Base-by-base conservation (phyloP, 1,140 invertebrate species). In the Atta texana region DNA sequence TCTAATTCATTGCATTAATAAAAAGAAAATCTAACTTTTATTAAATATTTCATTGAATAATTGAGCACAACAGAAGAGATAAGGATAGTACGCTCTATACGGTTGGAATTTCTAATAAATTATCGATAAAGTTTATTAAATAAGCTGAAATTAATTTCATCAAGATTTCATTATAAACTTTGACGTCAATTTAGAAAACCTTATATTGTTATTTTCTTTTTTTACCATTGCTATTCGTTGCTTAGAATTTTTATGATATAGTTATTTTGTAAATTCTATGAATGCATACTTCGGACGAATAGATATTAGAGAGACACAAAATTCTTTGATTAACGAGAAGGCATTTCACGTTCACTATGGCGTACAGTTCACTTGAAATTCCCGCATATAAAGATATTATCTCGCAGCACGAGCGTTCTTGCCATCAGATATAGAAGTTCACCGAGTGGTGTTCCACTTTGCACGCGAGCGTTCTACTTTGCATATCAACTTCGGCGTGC, bases 401-500 rank as follows among this genome's bases (percentile, higher is more conserved):
- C 80, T 86, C 74, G 72, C 59, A 75, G 80, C 71, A 75, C 75
- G 84, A 87, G 59, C 71, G 85, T 88, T 86, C 85, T 77, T 86
- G 21, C 63, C 61, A 84, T 84, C 80, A 84, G 80, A 84, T 84
- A 74, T 84, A 74, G 69, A 84, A 84, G 80, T 85, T 84, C 86
- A 24, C 78, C 71, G 81, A 71, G 81, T 72, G 81, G 34, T 77
- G 82, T 69, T 82, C 74, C 71, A 84, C 63, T 88, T 88, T 88
- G 85, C 82, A 85, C 87, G 75, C 87, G 68, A 86, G 75, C 61
- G 76, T 64, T 88, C 85, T 88, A 76, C 82, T 71, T 78, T 85
- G 86, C 80, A 85, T 66, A 87, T 85, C 86, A 72, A 74, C 78
- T 71, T 85, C 57, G 69, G 78, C 57, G 78, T 44, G 61, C 39